phyloP scores from a whole-genome alignment of 2,888 invertebrate genomes.

The Apodemia hepburni region DNA sequence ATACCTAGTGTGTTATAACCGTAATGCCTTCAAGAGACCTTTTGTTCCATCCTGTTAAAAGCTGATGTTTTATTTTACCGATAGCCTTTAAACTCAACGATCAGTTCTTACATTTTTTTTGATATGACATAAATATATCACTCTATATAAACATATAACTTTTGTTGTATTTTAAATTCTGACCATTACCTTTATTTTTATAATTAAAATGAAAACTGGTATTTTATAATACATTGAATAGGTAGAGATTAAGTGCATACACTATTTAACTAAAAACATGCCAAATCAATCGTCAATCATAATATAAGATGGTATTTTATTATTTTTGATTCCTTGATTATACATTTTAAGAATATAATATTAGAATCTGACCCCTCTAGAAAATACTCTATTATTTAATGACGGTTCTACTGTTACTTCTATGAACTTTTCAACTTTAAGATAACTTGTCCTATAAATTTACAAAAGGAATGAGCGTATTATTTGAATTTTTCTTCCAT shows the following conservation, averaged over 20 bases:
- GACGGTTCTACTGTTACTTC: neutral
- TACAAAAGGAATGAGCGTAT: slow-evolving; percentile 14
- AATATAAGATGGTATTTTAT: neutral
- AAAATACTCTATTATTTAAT: neutral
- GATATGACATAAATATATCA: neutral
- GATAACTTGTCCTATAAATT: neutral
- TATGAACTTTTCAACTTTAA: neutral
- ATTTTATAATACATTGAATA: slow-evolving; percentile 14
- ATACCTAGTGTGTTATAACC: neutral
- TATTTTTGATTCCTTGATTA: neutral
- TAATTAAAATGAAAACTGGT: neutral
- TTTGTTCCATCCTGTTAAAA: neutral
- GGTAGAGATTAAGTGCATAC: slow-evolving; percentile 18
- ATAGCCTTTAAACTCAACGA: neutral
- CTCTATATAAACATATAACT: neutral
- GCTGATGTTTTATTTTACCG: neutral
- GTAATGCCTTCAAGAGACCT: neutral
- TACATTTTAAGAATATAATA: neutral
- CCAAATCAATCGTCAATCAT: neutral
- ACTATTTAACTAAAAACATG: neutral
- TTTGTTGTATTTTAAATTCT: neutral
- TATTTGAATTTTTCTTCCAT: slow-evolving; percentile 21
- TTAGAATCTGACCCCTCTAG: neutral
- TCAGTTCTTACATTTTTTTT: neutral
- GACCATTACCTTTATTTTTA: neutral